Base-by-base conservation (phyloP, 1,140 invertebrate species). In the Radopholus similis region DNA sequence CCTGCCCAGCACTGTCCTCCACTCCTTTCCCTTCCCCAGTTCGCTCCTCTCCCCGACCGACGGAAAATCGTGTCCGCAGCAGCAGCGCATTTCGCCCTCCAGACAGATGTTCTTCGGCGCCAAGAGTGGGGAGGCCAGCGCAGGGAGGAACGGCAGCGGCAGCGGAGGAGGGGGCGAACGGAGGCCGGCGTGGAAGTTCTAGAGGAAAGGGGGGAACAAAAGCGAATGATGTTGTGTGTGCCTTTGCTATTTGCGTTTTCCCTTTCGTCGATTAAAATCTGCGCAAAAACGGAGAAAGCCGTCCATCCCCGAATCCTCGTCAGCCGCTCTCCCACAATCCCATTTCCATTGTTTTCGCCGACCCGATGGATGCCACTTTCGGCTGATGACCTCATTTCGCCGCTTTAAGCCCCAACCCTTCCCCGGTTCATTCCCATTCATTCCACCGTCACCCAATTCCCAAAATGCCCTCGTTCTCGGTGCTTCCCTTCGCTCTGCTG, bases 111-210 rank as follows among this genome's bases (percentile, higher is more conserved):
- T 51, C 15, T 15, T 37, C 15, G 37, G 11, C 2, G 44, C 13
- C 18, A 64, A 64, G 35, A 55, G 30, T 63, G 57, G 38, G 9
- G 32, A 49, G 38, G 37, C 28, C 2, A 60, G 40, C 21, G 47
- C 23, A 3, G 4, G 21, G 15, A 42, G n/a, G 34, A 4, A 23
- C 44, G 30, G 21, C 44, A 49, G 21, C 44, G 30, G 2, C 30
- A 49, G 44, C 30, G 30, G 6, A 21, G 44, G 30, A 47, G 53
- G 34, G 30, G 32, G 40, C 18, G 60, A 69, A 40, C 63, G 57
- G 44, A 66, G 68, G 30, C 70, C 70, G 37, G 70, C 69, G n/a
- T 72, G 70, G 70, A 72, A 72, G 42, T 72, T 72, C 34, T 72
- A 42, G 70, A n/a, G 51, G 21, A n/a, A n/a, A n/a, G n/a, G n/a